phyloP scores from a whole-genome alignment of 1,140 invertebrate genomes.

The Lasioglossum albipes region DNA sequence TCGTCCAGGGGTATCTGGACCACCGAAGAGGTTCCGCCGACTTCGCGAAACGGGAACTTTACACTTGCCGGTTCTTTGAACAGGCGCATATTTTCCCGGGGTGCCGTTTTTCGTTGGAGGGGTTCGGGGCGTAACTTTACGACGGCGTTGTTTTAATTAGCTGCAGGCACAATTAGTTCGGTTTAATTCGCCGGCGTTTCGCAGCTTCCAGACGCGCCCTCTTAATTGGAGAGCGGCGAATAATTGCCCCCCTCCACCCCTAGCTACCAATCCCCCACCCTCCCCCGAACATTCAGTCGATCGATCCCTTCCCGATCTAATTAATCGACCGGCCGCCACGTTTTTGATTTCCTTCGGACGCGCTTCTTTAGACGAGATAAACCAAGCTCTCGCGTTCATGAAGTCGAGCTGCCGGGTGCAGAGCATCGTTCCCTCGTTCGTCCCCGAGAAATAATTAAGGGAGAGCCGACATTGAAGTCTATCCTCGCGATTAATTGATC shows the following conservation, averaged over 20 bases:
- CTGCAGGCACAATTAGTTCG: conserved; percentile 48
- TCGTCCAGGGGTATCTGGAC: neutral
- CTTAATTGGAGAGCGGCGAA: conserved; percentile 44
- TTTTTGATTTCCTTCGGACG: conserved; percentile 2
- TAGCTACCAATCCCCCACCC: neutral
- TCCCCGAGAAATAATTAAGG: conserved; percentile 29
- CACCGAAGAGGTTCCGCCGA: neutral
- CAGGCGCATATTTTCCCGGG: conserved; percentile 8
- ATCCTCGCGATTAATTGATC: conserved; percentile 11
- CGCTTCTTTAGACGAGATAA: neutral
- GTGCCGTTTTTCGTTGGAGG: conserved; percentile 11
- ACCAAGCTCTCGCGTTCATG: conserved; percentile 4
- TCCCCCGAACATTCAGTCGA: neutral
- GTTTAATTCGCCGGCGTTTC: conserved; percentile 46
- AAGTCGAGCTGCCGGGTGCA: neutral
- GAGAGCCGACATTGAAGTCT: neutral
- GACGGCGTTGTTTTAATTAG: conserved; percentile 49
- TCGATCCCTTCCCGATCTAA: conserved; percentile 39
- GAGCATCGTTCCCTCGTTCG: neutral
- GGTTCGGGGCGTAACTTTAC: conserved; percentile 36
- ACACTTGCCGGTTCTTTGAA: conserved; percentile 1
- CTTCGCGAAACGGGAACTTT: neutral
- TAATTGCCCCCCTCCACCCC: conserved; percentile 17
- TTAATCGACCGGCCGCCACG: conserved; percentile 32
- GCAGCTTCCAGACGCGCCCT: conserved; percentile 39